A percentile compares a stretch with the other conserved stretches of the same genome.
Conservation (phyloP, 2,113 vertebrate genomes). For the Fregetta grallaria region DNA sequence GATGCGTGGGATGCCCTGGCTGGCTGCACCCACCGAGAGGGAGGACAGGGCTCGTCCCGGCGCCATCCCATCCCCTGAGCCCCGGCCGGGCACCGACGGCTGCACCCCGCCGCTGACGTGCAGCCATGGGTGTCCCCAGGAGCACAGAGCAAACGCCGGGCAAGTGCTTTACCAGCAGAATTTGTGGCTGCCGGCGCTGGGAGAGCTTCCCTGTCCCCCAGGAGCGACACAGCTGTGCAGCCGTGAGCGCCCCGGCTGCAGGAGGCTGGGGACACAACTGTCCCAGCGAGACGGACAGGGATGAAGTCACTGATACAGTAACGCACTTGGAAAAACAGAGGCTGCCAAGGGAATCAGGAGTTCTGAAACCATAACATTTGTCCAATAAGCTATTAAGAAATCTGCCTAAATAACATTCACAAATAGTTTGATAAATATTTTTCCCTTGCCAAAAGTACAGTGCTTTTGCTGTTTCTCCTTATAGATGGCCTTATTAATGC, state of each 20-base stretch:
- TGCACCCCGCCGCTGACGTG: neutral
- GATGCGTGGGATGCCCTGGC: neutral
- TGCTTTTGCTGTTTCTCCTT: neutral
- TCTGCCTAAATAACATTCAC: neutral
- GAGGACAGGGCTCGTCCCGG: neutral
- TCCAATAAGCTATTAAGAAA: neutral
- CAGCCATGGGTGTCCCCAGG: neutral
- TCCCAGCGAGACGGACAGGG: no score
- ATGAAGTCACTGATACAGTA: neutral
- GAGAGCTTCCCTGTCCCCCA: neutral
- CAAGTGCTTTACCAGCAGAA: neutral
- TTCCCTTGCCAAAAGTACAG: neutral
- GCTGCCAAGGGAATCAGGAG: neutral
- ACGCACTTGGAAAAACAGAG: neutral
- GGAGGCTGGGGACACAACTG: accelerated
- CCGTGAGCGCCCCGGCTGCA: neutral
- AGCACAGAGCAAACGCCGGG: neutral
- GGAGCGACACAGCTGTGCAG: neutral
- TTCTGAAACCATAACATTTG: neutral
- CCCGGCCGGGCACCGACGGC: neutral
- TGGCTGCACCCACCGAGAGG: neutral
- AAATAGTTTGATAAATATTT: neutral
- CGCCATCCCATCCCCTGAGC: neutral
- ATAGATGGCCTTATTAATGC: neutral
- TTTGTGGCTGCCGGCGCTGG: neutral